Conservation (phyloP, 1,140 invertebrate species). For the Helicoverpa armigera region DNA sequence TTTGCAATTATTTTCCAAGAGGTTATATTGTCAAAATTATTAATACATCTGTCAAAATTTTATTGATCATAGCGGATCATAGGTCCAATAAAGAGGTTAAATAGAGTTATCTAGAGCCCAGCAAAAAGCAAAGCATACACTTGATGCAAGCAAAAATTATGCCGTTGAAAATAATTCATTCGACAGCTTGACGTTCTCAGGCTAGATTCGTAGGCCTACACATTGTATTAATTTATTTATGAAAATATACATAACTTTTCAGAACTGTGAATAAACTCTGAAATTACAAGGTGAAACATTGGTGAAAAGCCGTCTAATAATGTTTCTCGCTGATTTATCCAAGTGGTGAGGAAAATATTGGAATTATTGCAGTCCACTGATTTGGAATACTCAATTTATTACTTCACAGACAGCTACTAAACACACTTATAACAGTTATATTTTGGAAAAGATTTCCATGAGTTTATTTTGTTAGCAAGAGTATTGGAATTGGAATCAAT, state of each 20-base stretch:
- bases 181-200: too few species aligned
- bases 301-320: constrained; percentile 14
- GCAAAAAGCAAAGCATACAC: too few species aligned
- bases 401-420: constrained; percentile 4
- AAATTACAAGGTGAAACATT: neutral
- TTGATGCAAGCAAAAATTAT: too few species aligned
- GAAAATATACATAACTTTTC: neutral
- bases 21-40: neutral
- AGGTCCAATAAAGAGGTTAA: too few species aligned
- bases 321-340: constrained; percentile 26
- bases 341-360: constrained; percentile 33
- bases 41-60: neutral
- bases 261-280: constrained; percentile 4
- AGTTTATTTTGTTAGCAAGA: neutral
- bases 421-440: constrained; percentile 15
- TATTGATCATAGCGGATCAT: too few species aligned
- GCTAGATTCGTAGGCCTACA: too few species aligned
- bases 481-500: neutral
- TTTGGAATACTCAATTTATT: constrained; percentile 41
- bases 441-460: neutral
- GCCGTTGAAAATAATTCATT: too few species aligned
- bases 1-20: neutral
- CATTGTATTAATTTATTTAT: too few species aligned
- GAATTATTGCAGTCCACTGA: constrained; percentile 43
- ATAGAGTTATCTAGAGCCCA: too few species aligned